Percentiles rank a stretch among this genome's conserved stretches.
phyloP scores from a whole-genome alignment of 2,113 vertebrate genomes.

The Rhipidura dahli region DNA sequence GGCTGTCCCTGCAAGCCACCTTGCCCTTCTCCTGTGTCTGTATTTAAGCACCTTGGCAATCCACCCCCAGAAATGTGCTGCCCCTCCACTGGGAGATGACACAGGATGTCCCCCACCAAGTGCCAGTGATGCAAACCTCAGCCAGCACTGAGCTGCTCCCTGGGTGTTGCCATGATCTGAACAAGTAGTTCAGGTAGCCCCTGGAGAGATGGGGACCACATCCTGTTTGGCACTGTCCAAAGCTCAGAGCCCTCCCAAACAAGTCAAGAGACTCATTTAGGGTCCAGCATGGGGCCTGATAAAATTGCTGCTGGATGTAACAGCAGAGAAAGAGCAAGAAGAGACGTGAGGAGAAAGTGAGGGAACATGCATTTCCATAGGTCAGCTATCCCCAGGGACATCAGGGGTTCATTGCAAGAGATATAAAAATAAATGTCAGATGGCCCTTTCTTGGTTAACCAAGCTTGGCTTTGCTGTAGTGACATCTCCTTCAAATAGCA shows the following conservation, averaged over 20 bases:
- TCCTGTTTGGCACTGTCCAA: not conserved
- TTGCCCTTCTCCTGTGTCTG: not conserved
- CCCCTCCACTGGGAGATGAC: no score
- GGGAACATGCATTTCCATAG: not conserved
- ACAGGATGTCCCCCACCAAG: not conserved
- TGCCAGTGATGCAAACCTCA: not conserved
- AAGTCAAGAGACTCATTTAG: not conserved
- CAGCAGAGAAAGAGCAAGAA: not conserved
- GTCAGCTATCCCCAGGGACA: not conserved
- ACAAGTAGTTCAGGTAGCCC: not conserved
- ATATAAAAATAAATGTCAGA: not conserved
- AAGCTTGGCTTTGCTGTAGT: not conserved
- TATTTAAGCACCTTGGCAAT: not conserved
- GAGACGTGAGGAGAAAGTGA: not conserved
- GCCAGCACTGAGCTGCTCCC: not conserved
- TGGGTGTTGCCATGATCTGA: not conserved
- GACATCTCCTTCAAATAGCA: not conserved
- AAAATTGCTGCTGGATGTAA: not conserved
- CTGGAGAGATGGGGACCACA: not conserved
- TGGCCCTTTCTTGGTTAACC: not conserved
- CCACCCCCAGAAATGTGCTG: not conserved
- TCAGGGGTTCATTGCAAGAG: not conserved
- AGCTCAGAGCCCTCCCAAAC: not conserved
- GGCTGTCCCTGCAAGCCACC: not conserved
- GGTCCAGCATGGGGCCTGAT: rapidly evolving